A percentile compares a stretch with the other conserved stretches of the same genome.
These are phyloP conservation scores for Ancistrus triradiatus DNA, from an alignment of 2,113 vertebrate genomes.

Conservation along the genomic window DNA sequence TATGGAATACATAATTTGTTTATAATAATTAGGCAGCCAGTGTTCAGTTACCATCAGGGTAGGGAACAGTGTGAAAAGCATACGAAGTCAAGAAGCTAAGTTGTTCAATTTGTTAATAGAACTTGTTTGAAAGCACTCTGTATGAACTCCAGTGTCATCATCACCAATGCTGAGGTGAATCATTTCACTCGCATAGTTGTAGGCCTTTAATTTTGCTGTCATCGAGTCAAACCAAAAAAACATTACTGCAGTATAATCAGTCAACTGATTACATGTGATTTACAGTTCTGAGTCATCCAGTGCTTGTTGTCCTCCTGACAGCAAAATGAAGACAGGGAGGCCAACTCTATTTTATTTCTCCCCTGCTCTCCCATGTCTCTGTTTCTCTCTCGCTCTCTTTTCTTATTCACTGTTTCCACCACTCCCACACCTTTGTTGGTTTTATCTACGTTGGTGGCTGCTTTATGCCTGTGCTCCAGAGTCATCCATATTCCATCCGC, in stretches of 20 bases:
- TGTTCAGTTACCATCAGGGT: too few relatives aligned
- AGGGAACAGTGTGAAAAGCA: too few relatives aligned
- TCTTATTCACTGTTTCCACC: constrained; percentile 1
- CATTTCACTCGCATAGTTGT: constrained; percentile 2
- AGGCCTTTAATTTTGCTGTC: constrained; percentile 26
- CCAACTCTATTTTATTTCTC: constrained; percentile 48
- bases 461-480: constrained; percentile 8
- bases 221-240: constrained; percentile 13
- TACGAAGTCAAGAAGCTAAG: too few relatives aligned
- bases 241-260: constrained; percentile 20
- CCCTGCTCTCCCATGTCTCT: constrained; percentile 42
- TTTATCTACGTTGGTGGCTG: constrained; percentile 36
- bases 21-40: too few relatives aligned
- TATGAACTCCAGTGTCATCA: too few relatives aligned
- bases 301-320: constrained; percentile 4
- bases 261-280: constrained; percentile 26
- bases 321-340: constrained; percentile 39
- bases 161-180: constrained; percentile 14
- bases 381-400: constrained; percentile 12
- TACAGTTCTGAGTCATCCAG: constrained; percentile 25
- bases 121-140: too few relatives aligned
- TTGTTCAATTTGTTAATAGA: too few relatives aligned
- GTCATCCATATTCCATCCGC: constrained; percentile 35
- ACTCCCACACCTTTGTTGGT: constrained; percentile 26
- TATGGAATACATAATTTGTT: too few relatives aligned